Evolutionary conservation across 2,888 invertebrate species (phyloP).

Genomic region (Rotaria magnacalcarata): DNA sequence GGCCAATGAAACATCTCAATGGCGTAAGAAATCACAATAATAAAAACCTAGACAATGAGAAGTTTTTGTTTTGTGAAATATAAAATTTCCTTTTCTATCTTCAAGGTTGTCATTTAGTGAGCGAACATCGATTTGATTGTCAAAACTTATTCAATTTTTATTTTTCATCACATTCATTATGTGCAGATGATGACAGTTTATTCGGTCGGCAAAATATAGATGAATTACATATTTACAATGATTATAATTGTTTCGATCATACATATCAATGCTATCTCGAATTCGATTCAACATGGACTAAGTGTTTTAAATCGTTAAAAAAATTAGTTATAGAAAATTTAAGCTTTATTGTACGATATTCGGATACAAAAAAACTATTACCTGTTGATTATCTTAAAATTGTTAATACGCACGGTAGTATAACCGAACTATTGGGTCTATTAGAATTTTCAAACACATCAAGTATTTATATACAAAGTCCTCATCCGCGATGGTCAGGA

Average conservation of each 20-base stretch:
- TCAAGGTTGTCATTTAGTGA: conserved; percentile 1
- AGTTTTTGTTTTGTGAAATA: background rate
- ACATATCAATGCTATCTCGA: background rate
- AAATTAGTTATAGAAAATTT: conserved; percentile 19
- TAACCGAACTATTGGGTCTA: background rate
- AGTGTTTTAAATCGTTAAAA: background rate
- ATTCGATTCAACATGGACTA: conserved; percentile 5
- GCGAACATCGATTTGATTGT: conserved; percentile 20
- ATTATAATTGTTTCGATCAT: conserved; percentile 34
- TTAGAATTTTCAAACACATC: conserved; percentile 13
- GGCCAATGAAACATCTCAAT: background rate
- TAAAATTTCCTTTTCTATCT: background rate
- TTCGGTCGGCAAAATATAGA: background rate
- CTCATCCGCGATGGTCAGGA: background rate
- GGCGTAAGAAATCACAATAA: background rate
- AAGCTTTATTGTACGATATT: background rate
- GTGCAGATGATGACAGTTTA: background rate
- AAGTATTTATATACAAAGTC: conserved; percentile 23
- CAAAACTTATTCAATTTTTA: conserved; percentile 20
- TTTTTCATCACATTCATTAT: background rate
- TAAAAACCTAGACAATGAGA: no score
- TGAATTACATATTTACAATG: background rate
- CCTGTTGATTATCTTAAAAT: conserved; percentile 34
- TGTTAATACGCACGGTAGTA: background rate
- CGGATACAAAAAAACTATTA: background rate